These are phyloP conservation scores for Coenonympha arcania DNA, from an alignment of 2,888 invertebrate genomes.

Conservation along the genomic window DNA sequence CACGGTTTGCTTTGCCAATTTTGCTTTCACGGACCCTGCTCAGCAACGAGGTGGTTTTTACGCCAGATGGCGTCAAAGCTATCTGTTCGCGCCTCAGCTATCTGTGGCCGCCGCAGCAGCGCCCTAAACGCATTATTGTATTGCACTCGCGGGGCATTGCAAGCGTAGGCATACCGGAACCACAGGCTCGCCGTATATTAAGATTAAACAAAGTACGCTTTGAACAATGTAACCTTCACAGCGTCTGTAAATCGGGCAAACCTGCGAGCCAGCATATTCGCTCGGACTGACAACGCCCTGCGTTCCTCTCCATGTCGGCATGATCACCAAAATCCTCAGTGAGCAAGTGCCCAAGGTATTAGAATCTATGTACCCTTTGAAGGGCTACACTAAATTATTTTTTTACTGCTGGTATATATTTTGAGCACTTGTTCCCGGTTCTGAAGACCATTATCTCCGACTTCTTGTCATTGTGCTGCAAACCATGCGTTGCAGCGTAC, in stretches of 20 bases:
- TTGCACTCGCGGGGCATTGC: constrained; percentile 13
- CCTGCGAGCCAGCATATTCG: constrained; percentile 15
- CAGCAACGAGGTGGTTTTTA: too few relatives aligned
- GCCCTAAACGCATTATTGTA: constrained; percentile 14
- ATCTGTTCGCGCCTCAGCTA: too few relatives aligned
- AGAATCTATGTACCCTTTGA: not conserved
- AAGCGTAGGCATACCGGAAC: constrained; percentile 3
- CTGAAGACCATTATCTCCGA: too few relatives aligned
- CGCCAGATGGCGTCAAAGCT: too few relatives aligned
- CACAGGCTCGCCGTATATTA: constrained; percentile 14
- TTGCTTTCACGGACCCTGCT: too few relatives aligned
- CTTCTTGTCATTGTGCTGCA: too few relatives aligned
- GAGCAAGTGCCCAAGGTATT: not conserved
- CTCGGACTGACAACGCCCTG: constrained; percentile 13
- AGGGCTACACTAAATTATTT: not conserved
- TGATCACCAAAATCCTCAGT: not conserved
- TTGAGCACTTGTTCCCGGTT: too few relatives aligned
- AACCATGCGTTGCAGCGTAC: too few relatives aligned
- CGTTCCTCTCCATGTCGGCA: constrained; percentile 8
- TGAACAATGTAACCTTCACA: constrained; percentile 14
- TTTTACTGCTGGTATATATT: too few relatives aligned
- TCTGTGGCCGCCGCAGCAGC: not conserved
- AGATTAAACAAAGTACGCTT: constrained; percentile 4
- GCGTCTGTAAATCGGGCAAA: constrained; percentile 9
- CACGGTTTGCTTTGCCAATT: too few relatives aligned